Evolutionary conservation across 2,888 invertebrate genomes (phyloP), one percentile per base, ranked within the genome.

Genomic region (Netelia melanura): DNA sequence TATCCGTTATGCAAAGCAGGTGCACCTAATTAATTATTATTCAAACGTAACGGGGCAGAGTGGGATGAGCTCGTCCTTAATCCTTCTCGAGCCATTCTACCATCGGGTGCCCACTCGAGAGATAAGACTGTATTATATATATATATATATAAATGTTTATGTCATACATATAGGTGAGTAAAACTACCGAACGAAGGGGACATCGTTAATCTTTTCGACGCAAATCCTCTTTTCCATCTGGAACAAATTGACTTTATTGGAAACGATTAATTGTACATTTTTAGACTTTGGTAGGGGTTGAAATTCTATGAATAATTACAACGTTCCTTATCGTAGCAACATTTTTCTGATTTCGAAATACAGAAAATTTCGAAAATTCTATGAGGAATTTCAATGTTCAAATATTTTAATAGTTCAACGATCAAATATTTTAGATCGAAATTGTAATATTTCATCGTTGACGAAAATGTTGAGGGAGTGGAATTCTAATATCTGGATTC

Each of bases 21-120:
- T 87, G 88, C 82, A 85, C 83, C 88, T 84, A 87, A 88, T 92
- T 92, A 92, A 92, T 92, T 91, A 91, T 92, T 91, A 92, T 91
- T 91, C 90, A 90, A 91, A 91, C 86, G 89, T 88, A 87, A 87
- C 88, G 88, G 88, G 83, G 56, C 72, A 58, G 43, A 65, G 65
- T 52, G 81, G 74, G 71, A 83, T 61, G 77, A 86, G 65, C 74
- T 82, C 72, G 81, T 85, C 81, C 81, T 84, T 75, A 80, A 77
- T 87, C 81, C 82, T 74, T 75, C 78, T 68, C 62, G 77, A 38
- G 58, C 54, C 65, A 67, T 67, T 67, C 62, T 25, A 71, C 52
- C 62, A 25, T 43, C 78, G 48, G 54, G 8, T 44, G 25, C 44
- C 56, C 68, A 78, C 64, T 54, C 56, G 64, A 72, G 65, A 74